Conservation (phyloP, 2,888 invertebrate species). For the Troides oblongomaculatus region DNA sequence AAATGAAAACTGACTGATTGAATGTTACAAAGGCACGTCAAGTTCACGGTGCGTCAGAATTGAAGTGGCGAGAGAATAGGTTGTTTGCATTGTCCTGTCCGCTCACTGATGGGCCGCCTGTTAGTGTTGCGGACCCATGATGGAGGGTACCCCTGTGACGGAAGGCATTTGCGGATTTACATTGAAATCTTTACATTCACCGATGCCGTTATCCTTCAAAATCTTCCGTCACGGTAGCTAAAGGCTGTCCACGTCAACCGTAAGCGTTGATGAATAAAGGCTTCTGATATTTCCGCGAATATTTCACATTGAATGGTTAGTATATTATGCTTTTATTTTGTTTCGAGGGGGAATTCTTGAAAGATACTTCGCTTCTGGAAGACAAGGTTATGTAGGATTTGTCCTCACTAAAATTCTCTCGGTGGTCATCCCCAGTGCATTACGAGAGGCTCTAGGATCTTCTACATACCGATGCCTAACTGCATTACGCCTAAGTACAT, state of each 20-base stretch:
- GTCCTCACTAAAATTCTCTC: too few species aligned
- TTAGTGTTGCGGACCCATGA: conserved; percentile 41
- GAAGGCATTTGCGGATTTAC: conserved; percentile 35
- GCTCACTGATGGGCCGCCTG: conserved; percentile 37
- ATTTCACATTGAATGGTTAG: neutral
- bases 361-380: too few species aligned
- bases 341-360: too few species aligned
- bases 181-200: conserved; percentile 19
- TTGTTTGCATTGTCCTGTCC: conserved; percentile 38
- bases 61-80: conserved; percentile 30
- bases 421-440: too few species aligned
- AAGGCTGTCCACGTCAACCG: neutral
- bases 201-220: conserved; percentile 7
- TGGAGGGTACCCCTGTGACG: conserved; percentile 34
- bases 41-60: conserved; percentile 31
- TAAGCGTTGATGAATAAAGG: neutral
- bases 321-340: too few species aligned
- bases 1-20: conserved; percentile 17
- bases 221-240: conserved; percentile 18
- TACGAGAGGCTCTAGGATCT: too few species aligned
- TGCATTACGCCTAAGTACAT: too few species aligned
- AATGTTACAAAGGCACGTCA: conserved; percentile 16
- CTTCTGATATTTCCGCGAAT: neutral
- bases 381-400: too few species aligned
- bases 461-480: too few species aligned